Conservation (phyloP, 2,113 vertebrate species). For the Xenopus borealis region DNA sequence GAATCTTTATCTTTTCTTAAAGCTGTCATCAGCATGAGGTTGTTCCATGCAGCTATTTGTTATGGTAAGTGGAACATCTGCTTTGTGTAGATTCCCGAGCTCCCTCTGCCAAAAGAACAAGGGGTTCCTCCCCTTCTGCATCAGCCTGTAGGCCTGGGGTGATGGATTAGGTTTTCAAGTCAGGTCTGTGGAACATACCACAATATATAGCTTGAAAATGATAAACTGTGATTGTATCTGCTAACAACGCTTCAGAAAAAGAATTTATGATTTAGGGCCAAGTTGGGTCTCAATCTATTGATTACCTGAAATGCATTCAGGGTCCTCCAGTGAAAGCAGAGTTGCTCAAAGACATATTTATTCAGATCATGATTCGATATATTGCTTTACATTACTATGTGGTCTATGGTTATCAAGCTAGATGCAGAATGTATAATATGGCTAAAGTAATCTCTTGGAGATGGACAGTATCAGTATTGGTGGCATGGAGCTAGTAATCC, state of each 20-base stretch:
- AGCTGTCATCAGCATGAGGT: constrained; percentile 9
- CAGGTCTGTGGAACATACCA: background rate
- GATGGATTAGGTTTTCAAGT: constrained; percentile 21
- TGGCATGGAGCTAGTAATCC: no score
- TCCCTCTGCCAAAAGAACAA: constrained; percentile 14
- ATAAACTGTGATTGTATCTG: constrained; percentile 9
- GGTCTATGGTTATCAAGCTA: no score
- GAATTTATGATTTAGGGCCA: background rate
- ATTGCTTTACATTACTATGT: no score
- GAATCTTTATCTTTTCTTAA: constrained; percentile 8
- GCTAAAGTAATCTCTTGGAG: no score
- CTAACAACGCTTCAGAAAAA: background rate
- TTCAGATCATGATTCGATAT: background rate
- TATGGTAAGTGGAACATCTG: constrained; percentile 29
- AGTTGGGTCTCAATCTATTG: background rate
- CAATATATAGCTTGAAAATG: constrained; percentile 7
- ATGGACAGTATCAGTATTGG: no score
- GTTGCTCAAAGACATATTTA: background rate
- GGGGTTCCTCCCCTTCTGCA: constrained; percentile 21
- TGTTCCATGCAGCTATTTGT: constrained; percentile 17
- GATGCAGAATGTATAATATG: no score
- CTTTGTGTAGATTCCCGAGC: constrained; percentile 23
- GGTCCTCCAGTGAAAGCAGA: no score
- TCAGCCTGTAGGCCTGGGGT: constrained; percentile 2
- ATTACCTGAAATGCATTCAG: background rate